Conservation (phyloP, 2,113 vertebrate species). For the Tenebrosternarchus preto region DNA sequence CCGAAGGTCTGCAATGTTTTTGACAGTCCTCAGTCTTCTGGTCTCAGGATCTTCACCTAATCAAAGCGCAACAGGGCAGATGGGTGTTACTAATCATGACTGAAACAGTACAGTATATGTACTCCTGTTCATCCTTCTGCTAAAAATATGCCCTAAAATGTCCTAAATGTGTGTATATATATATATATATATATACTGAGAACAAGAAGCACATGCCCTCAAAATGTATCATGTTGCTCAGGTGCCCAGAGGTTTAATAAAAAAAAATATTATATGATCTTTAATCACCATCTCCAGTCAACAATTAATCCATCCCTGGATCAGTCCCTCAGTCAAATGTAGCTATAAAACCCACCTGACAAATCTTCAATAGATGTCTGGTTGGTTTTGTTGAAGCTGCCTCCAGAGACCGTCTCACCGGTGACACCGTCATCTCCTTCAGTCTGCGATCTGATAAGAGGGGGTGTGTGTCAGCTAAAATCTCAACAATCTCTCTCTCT, state of each 20-base stretch:
- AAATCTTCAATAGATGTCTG: slow-evolving; percentile 87
- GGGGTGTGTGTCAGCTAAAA: slow-evolving; percentile 33
- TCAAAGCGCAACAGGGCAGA: not conserved
- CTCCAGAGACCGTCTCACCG: slow-evolving; percentile 75
- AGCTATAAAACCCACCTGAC: slow-evolving; percentile 73
- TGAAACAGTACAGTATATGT: not conserved
- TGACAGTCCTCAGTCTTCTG: slow-evolving; percentile 86
- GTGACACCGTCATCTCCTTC: slow-evolving; percentile 84
- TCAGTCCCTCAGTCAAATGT: not conserved
- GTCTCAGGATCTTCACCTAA: slow-evolving; percentile 91
- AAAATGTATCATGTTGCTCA: not conserved
- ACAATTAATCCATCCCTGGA: not conserved
- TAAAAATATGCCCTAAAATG: too few species aligned
- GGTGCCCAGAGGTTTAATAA: not conserved
- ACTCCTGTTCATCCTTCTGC: not conserved
- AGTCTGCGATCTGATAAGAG: slow-evolving; percentile 85
- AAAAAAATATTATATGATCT: not conserved
- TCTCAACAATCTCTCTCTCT: slow-evolving; percentile 23
- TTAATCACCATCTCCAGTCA: not conserved
- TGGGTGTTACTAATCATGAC: not conserved
- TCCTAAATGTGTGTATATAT: too few species aligned
- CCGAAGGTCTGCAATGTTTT: slow-evolving; percentile 93
- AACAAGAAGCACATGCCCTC: too few species aligned
- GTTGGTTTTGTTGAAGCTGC: slow-evolving; percentile 82
- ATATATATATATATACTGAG: too few species aligned